phyloP scores from a whole-genome alignment of 2,888 invertebrate species.

The Dolichomitus sp. region DNA sequence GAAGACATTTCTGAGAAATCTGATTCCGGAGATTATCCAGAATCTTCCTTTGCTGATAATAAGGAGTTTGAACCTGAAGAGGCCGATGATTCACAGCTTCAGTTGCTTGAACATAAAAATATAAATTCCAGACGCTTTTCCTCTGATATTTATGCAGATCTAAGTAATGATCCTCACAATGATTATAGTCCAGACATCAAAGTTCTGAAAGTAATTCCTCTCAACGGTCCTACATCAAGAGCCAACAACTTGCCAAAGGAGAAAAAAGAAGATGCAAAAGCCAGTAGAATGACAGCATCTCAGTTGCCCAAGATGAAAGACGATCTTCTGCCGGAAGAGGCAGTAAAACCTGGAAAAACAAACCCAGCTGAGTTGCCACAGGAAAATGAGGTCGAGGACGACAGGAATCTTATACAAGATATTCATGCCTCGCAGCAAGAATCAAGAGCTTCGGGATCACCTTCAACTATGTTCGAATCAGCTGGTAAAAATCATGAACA shows the following conservation, averaged over 20 bases:
- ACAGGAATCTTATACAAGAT: not conserved
- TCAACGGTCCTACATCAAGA: constrained; percentile 20
- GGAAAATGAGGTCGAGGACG: not conserved
- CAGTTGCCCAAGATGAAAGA: constrained; percentile 59
- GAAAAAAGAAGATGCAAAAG: constrained; percentile 1
- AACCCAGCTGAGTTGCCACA: constrained; percentile 47
- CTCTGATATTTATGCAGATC: not conserved
- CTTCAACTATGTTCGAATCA: not conserved
- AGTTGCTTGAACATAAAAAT: not conserved
- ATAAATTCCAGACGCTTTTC: not conserved
- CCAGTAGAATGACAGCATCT: constrained; percentile 43
- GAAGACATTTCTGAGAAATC: not conserved
- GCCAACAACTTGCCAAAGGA: not conserved
- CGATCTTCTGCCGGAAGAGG: constrained; percentile 3
- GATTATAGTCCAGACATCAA: constrained; percentile 40
- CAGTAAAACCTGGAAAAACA: constrained; percentile 48
- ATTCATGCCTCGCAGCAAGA: not conserved
- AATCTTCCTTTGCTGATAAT: constrained; percentile 15
- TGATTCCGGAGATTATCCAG: constrained; percentile 27
- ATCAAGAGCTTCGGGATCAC: not conserved
- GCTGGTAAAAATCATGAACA: not conserved
- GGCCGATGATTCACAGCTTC: not conserved
- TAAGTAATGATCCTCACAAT: not conserved
- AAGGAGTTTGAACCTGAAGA: not conserved
- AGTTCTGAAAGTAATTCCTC: constrained; percentile 63